Percentiles rank a stretch among this genome's conserved stretches.
Conservation (phyloP, 2,888 invertebrate species). For the Scaptomyza flava region DNA sequence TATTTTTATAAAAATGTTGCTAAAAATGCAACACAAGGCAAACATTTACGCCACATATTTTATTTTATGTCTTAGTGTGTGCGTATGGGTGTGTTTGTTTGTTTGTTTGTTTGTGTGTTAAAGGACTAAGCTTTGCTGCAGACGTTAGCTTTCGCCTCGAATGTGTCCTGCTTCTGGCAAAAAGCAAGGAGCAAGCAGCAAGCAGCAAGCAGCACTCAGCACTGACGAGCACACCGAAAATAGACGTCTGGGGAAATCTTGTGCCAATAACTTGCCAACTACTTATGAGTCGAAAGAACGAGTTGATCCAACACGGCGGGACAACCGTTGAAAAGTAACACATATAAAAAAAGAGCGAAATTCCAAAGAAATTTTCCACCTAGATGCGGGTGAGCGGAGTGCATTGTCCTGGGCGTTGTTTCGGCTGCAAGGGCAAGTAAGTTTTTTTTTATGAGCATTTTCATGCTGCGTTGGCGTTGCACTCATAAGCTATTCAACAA, state of each 20-base stretch:
- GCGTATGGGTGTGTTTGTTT: constrained; percentile 4
- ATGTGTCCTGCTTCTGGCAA: constrained; percentile 18
- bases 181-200: neutral
- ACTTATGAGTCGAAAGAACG: constrained; percentile 66
- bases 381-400: constrained; percentile 3
- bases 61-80: constrained; percentile 1
- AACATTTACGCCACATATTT: constrained; percentile 69
- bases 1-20: constrained; percentile 72
- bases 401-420: constrained; percentile 41
- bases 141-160: constrained; percentile 60
- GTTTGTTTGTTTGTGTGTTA: constrained; percentile 13
- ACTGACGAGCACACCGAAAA: constrained; percentile 18
- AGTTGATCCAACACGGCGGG: constrained; percentile 52
- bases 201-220: neutral
- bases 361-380: constrained; percentile 17
- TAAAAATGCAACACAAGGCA: constrained; percentile 72
- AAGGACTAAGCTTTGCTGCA: constrained; percentile 52
- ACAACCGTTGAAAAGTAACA: constrained; percentile 41
- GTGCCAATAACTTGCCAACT: constrained; percentile 76
- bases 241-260: constrained; percentile 71
- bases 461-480: constrained; percentile 42
- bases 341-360: constrained; percentile 16
- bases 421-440: constrained; percentile 35
- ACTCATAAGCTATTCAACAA: constrained; percentile 22
- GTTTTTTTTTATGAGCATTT: constrained; percentile 53